Conservation (phyloP, 1,140 invertebrate species). For the Goniozus legneri region DNA sequence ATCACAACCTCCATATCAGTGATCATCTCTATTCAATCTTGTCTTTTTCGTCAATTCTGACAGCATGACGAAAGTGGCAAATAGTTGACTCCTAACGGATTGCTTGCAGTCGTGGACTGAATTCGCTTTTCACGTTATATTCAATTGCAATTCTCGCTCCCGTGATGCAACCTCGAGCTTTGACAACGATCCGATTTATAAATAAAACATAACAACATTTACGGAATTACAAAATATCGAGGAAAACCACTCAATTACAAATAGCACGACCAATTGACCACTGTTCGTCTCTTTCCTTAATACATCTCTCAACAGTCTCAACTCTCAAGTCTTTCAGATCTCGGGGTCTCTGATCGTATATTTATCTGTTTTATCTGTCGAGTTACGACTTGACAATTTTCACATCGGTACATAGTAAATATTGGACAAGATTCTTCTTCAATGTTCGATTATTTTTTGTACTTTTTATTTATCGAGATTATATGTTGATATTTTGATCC, state of each 20-base stretch:
- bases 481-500: too few relatives aligned
- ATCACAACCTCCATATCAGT: slow-evolving; percentile 30
- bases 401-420: too few relatives aligned
- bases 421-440: too few relatives aligned
- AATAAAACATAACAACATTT: slow-evolving; percentile 11
- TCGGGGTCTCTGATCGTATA: not conserved
- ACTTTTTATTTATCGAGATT: too few relatives aligned
- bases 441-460: too few relatives aligned
- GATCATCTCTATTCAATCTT: slow-evolving; percentile 18
- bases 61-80: slow-evolving; percentile 28
- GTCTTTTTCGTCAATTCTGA: slow-evolving; percentile 21
- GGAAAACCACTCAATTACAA: slow-evolving; percentile 11
- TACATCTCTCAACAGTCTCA: not conserved
- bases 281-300: slow-evolving; percentile 13
- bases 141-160: too few relatives aligned
- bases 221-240: slow-evolving; percentile 7
- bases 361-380: not conserved
- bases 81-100: too few relatives aligned
- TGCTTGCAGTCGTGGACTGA: too few relatives aligned
- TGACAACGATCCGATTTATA: too few relatives aligned
- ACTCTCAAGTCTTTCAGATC: not conserved
- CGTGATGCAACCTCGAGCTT: too few relatives aligned
- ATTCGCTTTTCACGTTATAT: too few relatives aligned
- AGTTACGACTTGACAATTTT: too few relatives aligned
- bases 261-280: slow-evolving; percentile 18